phyloP scores from a whole-genome alignment of 2,113 vertebrate species.

The Hemiprocne comata region DNA sequence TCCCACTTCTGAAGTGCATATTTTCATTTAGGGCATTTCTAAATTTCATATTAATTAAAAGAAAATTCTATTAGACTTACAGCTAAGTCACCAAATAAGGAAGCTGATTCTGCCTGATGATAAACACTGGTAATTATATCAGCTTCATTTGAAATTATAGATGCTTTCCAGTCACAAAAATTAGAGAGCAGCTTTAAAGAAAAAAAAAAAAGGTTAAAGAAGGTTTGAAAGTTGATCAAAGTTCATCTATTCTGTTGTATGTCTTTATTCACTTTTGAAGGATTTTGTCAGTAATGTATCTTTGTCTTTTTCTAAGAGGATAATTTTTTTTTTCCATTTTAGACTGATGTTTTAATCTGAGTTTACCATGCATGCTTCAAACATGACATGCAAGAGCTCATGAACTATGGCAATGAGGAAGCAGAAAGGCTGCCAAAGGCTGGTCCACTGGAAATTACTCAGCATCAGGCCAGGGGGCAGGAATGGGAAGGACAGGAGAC shows the following conservation, averaged over 20 bases:
- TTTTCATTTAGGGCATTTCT: not conserved
- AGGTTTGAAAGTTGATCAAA: not conserved
- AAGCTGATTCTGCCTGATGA: not conserved
- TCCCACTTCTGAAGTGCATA: not conserved
- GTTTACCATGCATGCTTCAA: not conserved
- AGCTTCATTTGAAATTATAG: not conserved
- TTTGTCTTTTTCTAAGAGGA: not conserved
- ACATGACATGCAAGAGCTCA: not conserved
- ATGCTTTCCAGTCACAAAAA: not conserved
- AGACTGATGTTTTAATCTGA: not conserved
- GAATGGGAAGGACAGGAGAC: not conserved
- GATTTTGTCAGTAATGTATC: fast-evolving
- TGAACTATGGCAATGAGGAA: not conserved
- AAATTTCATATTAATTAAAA: not conserved
- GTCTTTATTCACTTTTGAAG: not conserved
- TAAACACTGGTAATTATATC: not conserved
- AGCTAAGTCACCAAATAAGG: not conserved
- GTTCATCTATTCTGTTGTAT: not conserved
- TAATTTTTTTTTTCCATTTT: not conserved
- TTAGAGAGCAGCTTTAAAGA: not conserved
- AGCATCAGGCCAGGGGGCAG: fast-evolving
- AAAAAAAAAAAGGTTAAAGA: not conserved
- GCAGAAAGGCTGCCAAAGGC: not conserved
- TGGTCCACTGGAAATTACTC: not conserved
- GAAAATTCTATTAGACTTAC: not conserved